phyloP scores from a whole-genome alignment of 2,113 vertebrate genomes.

The Amazona guildingii region DNA sequence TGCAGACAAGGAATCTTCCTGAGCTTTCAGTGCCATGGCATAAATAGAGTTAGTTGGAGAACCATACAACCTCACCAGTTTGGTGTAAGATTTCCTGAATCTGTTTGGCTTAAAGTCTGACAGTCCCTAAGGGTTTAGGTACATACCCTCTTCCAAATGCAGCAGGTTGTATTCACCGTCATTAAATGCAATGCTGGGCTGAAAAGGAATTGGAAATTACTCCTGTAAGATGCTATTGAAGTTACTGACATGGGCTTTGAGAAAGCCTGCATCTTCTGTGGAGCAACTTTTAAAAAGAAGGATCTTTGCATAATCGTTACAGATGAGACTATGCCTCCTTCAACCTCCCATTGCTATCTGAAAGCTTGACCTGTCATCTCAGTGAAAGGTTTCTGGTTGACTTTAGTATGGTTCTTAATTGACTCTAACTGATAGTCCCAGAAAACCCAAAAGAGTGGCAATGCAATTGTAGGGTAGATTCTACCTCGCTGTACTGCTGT shows the following conservation, averaged over 20 bases:
- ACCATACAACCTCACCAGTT: neutral
- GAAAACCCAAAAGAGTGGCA: neutral
- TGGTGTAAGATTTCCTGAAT: neutral
- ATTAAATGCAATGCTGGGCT: neutral
- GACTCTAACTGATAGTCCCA: neutral
- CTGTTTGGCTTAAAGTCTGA: neutral
- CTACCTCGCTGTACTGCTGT: neutral
- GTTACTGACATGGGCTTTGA: neutral
- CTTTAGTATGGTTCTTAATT: neutral
- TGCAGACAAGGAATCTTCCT: neutral
- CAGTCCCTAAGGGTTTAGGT: neutral
- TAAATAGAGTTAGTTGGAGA: neutral
- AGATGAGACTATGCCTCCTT: neutral
- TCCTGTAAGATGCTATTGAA: neutral
- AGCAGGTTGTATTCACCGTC: neutral
- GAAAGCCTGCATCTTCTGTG: neutral
- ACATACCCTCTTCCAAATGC: rapidly evolving
- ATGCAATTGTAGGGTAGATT: neutral
- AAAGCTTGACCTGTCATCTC: neutral
- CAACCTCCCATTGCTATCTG: neutral
- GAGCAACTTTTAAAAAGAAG: neutral
- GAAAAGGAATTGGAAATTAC: neutral
- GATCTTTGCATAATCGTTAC: neutral
- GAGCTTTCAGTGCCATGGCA: rapidly evolving
- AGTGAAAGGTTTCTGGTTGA: neutral